Evolutionary conservation across 92 coral and sea anemone genomes (phyloP).

Genomic region (Diadumene lineata): DNA sequence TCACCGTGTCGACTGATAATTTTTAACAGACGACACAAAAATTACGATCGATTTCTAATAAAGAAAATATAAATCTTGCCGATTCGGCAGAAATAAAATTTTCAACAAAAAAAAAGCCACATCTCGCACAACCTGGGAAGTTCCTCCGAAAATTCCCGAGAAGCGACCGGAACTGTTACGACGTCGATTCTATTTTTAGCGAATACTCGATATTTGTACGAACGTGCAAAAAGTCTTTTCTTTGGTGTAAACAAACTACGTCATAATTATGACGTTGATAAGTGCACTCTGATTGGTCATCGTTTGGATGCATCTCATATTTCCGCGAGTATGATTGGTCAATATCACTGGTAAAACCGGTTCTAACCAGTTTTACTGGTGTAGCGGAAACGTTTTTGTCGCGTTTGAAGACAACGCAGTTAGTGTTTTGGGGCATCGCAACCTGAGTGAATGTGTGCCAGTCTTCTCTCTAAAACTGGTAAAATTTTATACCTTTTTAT

Average conservation of each 20-base stretch:
- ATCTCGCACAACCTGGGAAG: too few relatives aligned
- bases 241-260: conserved; percentile 36
- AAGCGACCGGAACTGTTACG: background rate
- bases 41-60: background rate
- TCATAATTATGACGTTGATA: conserved; percentile 42
- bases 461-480: background rate
- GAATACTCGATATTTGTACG: background rate
- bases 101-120: too few relatives aligned
- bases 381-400: conserved; percentile 24
- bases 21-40: background rate
- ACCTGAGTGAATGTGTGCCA: background rate
- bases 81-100: too few relatives aligned
- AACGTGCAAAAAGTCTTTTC: background rate
- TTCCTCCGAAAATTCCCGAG: conserved; percentile 8
- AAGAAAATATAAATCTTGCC: too few relatives aligned
- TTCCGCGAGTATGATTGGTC: conserved; percentile 62
- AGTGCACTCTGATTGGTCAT: conserved; percentile 42
- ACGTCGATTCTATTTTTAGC: background rate
- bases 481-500: background rate
- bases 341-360: conserved; percentile 51
- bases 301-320: conserved; percentile 7
- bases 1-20: background rate
- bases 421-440: conserved; percentile 53
- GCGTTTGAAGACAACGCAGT: conserved; percentile 29
- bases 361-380: conserved; percentile 35